Evolutionary conservation across 2,797 vertebrate species (phyloP).

Genomic region (Thripadectes ignobilis): DNA sequence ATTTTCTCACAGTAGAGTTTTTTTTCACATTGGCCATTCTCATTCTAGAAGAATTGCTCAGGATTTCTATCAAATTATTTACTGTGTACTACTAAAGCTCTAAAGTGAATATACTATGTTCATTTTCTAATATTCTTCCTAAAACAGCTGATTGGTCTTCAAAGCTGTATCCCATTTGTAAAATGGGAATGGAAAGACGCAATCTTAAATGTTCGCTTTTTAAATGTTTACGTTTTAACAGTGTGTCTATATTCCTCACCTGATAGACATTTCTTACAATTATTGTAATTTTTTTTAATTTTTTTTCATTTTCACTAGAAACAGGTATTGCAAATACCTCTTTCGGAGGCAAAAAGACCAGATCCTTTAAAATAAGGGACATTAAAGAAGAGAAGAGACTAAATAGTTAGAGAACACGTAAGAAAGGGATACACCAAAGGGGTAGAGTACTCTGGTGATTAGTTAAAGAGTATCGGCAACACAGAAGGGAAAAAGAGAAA

Average conservation of each 20-base stretch:
- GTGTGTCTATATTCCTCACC: neutral
- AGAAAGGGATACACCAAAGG: neutral
- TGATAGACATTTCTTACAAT: neutral
- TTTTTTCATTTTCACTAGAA: neutral
- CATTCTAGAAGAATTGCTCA: neutral
- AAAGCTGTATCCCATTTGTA: neutral
- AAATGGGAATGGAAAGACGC: neutral
- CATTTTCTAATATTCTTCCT: neutral
- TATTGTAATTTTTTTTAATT: neutral
- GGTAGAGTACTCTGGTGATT: neutral
- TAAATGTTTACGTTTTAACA: neutral
- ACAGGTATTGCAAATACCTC: neutral
- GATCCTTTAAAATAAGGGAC: neutral
- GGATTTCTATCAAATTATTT: neutral
- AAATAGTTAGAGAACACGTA: neutral
- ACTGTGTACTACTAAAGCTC: neutral
- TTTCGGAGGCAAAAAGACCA: neutral
- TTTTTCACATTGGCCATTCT: neutral
- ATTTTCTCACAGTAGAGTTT: neutral
- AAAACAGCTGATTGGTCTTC: neutral
- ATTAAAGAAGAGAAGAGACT: neutral
- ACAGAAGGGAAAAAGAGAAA: neutral
- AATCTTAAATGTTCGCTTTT: neutral
- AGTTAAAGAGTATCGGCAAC: neutral
- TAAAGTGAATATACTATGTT: neutral